phyloP scores from a whole-genome alignment of 2,113 vertebrate genomes.

The Istiophorus platypterus region DNA sequence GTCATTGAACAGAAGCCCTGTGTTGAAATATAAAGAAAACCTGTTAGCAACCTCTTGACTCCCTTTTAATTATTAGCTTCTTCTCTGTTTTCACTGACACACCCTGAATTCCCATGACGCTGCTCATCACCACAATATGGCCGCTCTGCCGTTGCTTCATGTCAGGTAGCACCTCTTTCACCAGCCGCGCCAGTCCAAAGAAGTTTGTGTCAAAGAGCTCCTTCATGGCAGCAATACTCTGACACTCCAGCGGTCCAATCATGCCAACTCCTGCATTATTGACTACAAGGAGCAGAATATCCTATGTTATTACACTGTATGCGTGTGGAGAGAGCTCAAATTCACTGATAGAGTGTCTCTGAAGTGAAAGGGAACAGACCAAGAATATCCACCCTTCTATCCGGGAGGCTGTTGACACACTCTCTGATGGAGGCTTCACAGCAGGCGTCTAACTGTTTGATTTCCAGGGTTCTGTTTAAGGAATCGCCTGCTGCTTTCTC shows the following conservation, averaged over 20 bases:
- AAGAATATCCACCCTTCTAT: conserved; percentile 71
- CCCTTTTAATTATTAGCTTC: not conserved
- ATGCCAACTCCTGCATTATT: conserved; percentile 87
- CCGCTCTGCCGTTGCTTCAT: conserved; percentile 84
- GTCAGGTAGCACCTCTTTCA: conserved; percentile 83
- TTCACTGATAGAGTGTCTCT: not conserved
- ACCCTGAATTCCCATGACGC: conserved; percentile 86
- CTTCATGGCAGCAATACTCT: conserved; percentile 82
- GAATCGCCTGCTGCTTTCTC: conserved; percentile 76
- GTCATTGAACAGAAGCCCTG: conserved; percentile 85
- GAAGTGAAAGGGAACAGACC: conserved; percentile 53
- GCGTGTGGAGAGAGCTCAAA: not conserved
- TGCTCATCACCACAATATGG: conserved; percentile 85
- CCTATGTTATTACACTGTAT: not conserved
- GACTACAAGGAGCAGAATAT: conserved; percentile 67
- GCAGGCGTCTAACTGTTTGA: conserved; percentile 82
- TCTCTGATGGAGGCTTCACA: conserved; percentile 83
- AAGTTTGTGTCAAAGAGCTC: conserved; percentile 84
- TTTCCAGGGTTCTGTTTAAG: conserved; percentile 80
- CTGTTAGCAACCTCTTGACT: not conserved
- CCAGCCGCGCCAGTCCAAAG: conserved; percentile 82
- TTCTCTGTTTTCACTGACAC: conserved; percentile 1
- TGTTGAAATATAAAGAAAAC: conserved; percentile 4
- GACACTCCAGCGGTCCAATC: conserved; percentile 86
- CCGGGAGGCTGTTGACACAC: conserved; percentile 84